These are phyloP conservation scores for Bujurquina vittata DNA, from an alignment of 2,113 vertebrate species.

Conservation along the genomic window DNA sequence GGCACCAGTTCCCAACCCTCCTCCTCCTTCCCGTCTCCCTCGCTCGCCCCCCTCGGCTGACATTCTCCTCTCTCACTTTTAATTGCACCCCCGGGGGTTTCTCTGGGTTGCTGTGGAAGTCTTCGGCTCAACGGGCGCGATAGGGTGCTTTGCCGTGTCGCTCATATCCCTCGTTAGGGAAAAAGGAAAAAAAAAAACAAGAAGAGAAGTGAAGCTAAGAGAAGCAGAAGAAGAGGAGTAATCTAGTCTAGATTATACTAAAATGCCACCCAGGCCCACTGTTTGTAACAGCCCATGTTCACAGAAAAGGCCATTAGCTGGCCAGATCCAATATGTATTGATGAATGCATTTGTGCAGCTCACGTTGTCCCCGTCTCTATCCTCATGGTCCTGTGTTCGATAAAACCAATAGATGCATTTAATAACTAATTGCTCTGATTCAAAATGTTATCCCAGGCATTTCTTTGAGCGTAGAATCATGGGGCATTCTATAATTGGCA, in stretches of 20 bases:
- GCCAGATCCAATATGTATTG: slow-evolving; percentile 68
- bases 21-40: slow-evolving; percentile 7
- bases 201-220: neutral
- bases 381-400: slow-evolving; percentile 38
- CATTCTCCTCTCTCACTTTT: slow-evolving; percentile 81
- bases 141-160: slow-evolving; percentile 69
- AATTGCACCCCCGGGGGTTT: slow-evolving; percentile 82
- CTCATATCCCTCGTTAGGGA: slow-evolving; percentile 71
- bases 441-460: slow-evolving; percentile 62
- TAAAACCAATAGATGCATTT: slow-evolving; percentile 72
- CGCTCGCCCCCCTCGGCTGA: slow-evolving; percentile 63
- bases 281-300: slow-evolving; percentile 23
- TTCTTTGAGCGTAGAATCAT: slow-evolving; percentile 51
- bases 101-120: slow-evolving; percentile 70
- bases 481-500: slow-evolving; percentile 56
- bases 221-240: slow-evolving; percentile 18
- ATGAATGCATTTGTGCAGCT: slow-evolving; percentile 65
- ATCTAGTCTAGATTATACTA: slow-evolving; percentile 28
- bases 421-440: slow-evolving; percentile 74
- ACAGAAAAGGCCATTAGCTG: slow-evolving; percentile 62
- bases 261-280: slow-evolving; percentile 46
- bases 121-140: slow-evolving; percentile 68
- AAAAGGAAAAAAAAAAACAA: neutral
- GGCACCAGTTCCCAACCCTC: slow-evolving; percentile 25
- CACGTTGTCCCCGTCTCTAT: slow-evolving; percentile 48